Conservation (phyloP, 2,797 vertebrate genomes). For the Sebastiscus albofasciatus region DNA sequence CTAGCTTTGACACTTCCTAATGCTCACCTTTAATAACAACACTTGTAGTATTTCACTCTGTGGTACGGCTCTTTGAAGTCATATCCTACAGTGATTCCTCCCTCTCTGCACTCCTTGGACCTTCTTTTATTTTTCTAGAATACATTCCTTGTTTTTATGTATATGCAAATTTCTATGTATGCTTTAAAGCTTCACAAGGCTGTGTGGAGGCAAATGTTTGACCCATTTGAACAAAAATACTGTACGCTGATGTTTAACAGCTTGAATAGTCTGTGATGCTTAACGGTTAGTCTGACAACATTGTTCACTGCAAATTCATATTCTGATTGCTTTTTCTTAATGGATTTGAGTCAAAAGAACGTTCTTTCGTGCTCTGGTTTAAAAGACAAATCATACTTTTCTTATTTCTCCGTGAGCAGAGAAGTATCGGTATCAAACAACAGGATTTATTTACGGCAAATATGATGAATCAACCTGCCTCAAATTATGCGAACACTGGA, state of each 20-base stretch:
- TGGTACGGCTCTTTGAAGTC: constrained; percentile 47
- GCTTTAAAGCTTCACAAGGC: constrained; percentile 42
- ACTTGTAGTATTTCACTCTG: constrained; percentile 36
- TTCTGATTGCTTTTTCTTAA: neutral
- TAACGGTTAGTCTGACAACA: neutral
- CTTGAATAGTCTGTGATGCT: too few relatives aligned
- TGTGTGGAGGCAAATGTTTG: neutral
- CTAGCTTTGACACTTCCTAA: constrained; percentile 32
- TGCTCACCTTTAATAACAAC: constrained; percentile 49
- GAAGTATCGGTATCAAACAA: neutral
- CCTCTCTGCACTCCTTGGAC: constrained; percentile 58
- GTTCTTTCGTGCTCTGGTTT: neutral
- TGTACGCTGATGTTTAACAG: too few relatives aligned
- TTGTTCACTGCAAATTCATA: neutral
- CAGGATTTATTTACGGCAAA: neutral
- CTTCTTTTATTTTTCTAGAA: neutral
- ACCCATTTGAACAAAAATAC: neutral
- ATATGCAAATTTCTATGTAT: neutral
- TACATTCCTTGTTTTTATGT: constrained; percentile 3
- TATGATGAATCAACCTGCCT: neutral
- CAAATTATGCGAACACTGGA: neutral
- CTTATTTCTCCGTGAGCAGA: neutral
- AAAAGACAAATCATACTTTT: neutral
- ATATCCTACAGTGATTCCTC: constrained; percentile 53
- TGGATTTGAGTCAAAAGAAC: neutral